Percentiles rank a stretch among this genome's conserved stretches.
Conservation (phyloP, 2,888 invertebrate species). For the Drosophila sordidula region DNA sequence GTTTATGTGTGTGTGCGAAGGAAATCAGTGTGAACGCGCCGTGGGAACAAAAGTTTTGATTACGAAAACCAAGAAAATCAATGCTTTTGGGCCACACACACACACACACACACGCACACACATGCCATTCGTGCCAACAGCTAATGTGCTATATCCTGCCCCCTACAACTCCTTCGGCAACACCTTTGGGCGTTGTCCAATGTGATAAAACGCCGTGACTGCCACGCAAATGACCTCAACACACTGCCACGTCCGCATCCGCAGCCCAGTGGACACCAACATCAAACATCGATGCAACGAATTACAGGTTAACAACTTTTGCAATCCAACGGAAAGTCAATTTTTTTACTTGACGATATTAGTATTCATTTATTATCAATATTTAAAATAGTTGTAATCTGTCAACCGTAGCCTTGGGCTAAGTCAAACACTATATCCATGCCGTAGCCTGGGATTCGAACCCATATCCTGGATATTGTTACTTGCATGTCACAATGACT, state of each 20-base stretch:
- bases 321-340: too few species aligned
- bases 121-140: slow-evolving; percentile 11
- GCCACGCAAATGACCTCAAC: slow-evolving; percentile 50
- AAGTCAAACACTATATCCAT: too few species aligned
- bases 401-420: too few species aligned
- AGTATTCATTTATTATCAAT: too few species aligned
- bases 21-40: slow-evolving; percentile 72
- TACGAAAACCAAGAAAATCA: slow-evolving; percentile 77
- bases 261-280: too few species aligned
- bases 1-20: slow-evolving; percentile 18
- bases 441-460: too few species aligned
- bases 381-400: too few species aligned
- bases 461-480: too few species aligned
- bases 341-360: too few species aligned
- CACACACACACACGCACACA: slow-evolving; percentile 1
- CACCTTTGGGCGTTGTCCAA: slow-evolving; percentile 48
- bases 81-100: slow-evolving; percentile 42
- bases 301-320: too few species aligned
- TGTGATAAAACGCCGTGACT: slow-evolving; percentile 47
- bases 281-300: too few species aligned
- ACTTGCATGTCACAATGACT: too few species aligned
- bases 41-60: slow-evolving; percentile 76
- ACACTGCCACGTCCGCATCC: slow-evolving; percentile 1
- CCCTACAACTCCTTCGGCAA: neutral
- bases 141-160: slow-evolving; percentile 34